A percentile compares a stretch with the other conserved stretches of the same genome.
Conservation (phyloP, 1,140 invertebrate genomes). For the Trigoniulus corallinus region DNA sequence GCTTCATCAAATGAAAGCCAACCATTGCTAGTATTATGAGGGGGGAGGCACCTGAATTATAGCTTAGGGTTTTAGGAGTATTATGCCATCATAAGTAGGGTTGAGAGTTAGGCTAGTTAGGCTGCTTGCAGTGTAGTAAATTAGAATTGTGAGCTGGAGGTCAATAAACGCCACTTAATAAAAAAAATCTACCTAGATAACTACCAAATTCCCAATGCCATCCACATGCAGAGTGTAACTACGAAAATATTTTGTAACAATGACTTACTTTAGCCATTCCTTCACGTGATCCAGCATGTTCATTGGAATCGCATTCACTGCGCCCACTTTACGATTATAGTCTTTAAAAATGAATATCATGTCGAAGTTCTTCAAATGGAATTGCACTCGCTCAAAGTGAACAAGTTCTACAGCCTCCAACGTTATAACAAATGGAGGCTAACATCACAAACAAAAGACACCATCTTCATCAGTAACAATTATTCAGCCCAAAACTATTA, state of each 20-base stretch:
- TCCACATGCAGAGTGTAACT: background rate
- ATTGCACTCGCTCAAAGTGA: constrained; percentile 97
- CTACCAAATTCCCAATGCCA: background rate
- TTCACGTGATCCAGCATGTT: constrained; percentile 97
- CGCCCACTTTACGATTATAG: constrained; percentile 80
- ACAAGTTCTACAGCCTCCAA: constrained; percentile 95
- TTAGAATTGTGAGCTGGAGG: background rate
- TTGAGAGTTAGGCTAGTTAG: too few species aligned
- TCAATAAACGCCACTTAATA: background rate
- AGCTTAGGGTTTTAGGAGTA: too few species aligned
- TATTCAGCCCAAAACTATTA: too few species aligned
- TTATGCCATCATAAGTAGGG: too few species aligned
- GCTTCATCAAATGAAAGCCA: too few species aligned
- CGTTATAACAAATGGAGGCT: constrained; percentile 95
- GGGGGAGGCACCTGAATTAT: too few species aligned
- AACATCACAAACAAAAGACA: too few species aligned
- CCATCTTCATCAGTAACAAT: background rate
- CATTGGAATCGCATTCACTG: constrained; percentile 98
- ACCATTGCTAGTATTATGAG: too few species aligned
- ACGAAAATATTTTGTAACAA: constrained; percentile 5
- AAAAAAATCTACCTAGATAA: too few species aligned
- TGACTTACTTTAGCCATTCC: constrained; percentile 88
- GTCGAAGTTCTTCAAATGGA: constrained; percentile 98
- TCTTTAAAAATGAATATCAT: constrained; percentile 99
- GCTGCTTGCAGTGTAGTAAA: too few species aligned